Evolutionary conservation across 2,888 invertebrate species (phyloP), one percentile per base, ranked within the genome.

Genomic region (Agapetus fuscipes): DNA sequence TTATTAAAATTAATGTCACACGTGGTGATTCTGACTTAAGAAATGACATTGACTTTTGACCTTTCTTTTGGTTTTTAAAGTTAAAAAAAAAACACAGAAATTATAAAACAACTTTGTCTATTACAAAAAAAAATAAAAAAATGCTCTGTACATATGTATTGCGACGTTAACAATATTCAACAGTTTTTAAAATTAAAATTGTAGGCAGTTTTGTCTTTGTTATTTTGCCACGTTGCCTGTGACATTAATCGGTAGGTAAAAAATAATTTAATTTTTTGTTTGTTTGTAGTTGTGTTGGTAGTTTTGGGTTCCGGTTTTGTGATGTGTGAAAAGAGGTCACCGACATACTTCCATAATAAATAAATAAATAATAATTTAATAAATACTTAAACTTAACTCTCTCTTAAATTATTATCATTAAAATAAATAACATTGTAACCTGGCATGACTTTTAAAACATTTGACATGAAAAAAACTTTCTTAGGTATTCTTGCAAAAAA

Each of bases 201-300:
- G 20, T 20, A 9, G 20, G 20, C 20, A 20, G n/a, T n/a, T n/a
- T n/a, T n/a, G n/a, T n/a, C n/a, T 20, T 20, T 20, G 4, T 20
- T 20, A 9, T 4, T 61, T 63, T 69, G 70, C 69, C 70, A 70
- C 70, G 64, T 61, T 64, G 62, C 60, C 56, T 70, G 69, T 70
- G 70, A 70, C 70, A 70, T 66, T 45, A 62, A 68, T 70, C 70
- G n/a, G n/a, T n/a, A n/a, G n/a, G n/a, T 70, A 70, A 69, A 69
- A 65, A 68, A 69, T 68, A 69, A 70, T 69, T 70, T 64, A 68
- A 66, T 58, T n/a, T n/a, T n/a, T n/a, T n/a, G n/a, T n/a, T n/a
- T n/a, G n/a, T n/a, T n/a, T n/a, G n/a, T n/a, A n/a, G n/a, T n/a
- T n/a, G n/a, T n/a, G 26, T 12, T 14, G 7, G 6, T 13, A 20